These are phyloP conservation scores for Dyspetes luteomarginatus DNA, from an alignment of 2,888 invertebrate genomes.

Conservation along the genomic window DNA sequence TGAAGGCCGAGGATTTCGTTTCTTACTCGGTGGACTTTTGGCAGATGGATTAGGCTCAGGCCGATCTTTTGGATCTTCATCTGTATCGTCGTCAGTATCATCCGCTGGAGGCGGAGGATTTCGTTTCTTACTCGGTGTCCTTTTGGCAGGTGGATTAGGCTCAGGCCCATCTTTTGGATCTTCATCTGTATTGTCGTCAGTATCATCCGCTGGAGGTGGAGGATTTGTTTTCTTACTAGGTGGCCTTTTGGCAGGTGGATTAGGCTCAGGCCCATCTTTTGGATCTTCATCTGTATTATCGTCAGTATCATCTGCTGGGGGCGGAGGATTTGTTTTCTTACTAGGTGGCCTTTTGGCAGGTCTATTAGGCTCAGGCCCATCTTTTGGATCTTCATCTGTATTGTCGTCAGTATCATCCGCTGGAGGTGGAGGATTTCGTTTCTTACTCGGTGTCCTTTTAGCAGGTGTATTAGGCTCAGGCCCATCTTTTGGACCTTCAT, in stretches of 20 bases:
- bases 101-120: conserved; percentile 4
- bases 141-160: not conserved
- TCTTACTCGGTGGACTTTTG: conserved; percentile 23
- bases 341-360: not conserved
- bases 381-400: conserved; percentile 27
- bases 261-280: not conserved
- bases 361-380: conserved; percentile 4
- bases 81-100: not conserved
- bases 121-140: not conserved
- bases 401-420: conserved; percentile 27
- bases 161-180: conserved; percentile 24
- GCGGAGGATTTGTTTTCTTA: conserved; percentile 4
- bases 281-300: conserved; percentile 14
- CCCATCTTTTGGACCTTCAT: conserved; percentile 12
- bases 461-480: conserved; percentile 2
- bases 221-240: conserved; percentile 30
- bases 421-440: conserved; percentile 22
- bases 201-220: not conserved
- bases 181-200: conserved; percentile 32
- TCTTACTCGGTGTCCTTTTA: not conserved
- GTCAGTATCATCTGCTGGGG: conserved; percentile 4
- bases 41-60: conserved; percentile 2
- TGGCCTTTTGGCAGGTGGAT: conserved; percentile 7
- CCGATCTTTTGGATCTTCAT: conserved; percentile 1
- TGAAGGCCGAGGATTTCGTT: conserved; percentile 9